Evolutionary conservation across 2,797 vertebrate genomes (phyloP).

Genomic region (Coluber constrictor): DNA sequence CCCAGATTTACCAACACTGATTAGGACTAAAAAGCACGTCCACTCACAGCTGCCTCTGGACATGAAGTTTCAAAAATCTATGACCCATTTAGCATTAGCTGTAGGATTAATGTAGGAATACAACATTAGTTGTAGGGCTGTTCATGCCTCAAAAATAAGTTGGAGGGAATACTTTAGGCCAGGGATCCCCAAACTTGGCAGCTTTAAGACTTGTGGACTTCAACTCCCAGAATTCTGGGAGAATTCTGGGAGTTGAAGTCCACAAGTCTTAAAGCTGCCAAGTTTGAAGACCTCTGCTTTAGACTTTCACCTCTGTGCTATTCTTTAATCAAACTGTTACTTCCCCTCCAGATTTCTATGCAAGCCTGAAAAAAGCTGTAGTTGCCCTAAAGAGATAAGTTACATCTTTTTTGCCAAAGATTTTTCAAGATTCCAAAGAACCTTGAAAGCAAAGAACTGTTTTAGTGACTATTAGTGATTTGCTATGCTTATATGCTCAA

Average conservation of each 20-base stretch:
- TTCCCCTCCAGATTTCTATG: neutral
- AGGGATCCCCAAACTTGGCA: no score
- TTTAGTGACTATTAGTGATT: neutral
- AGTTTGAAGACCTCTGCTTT: neutral
- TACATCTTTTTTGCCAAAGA: neutral
- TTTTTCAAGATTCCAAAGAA: neutral
- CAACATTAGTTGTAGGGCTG: neutral
- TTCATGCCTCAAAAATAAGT: neutral
- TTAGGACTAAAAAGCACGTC: neutral
- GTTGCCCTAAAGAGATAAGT: neutral
- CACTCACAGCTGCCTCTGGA: neutral
- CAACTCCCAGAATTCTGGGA: no score
- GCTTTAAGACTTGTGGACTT: no score
- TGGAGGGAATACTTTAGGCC: neutral
- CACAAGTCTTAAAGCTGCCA: no score
- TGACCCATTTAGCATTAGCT: neutral
- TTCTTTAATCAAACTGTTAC: neutral
- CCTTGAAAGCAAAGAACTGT: neutral
- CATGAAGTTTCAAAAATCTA: neutral
- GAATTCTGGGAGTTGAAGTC: no score
- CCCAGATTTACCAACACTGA: neutral
- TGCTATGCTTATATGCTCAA: neutral
- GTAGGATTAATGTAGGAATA: neutral
- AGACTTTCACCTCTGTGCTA: neutral
- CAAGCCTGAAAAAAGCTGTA: neutral